Evolutionary conservation across 2,888 invertebrate genomes (phyloP).

Genomic region (Rhopalosiphum nymphaeae): DNA sequence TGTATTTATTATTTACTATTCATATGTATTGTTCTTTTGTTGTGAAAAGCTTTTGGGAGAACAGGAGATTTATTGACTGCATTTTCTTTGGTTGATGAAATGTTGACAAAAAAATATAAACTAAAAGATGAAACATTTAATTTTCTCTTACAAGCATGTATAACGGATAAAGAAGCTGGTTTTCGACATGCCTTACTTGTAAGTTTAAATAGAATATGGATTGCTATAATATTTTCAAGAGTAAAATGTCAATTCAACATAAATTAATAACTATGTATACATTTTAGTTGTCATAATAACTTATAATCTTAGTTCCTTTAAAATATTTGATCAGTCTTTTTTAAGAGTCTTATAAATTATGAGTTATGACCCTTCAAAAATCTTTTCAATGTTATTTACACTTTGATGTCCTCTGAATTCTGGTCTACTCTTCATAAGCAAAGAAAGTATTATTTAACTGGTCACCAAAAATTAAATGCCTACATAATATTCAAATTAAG

Average conservation of each 20-base stretch:
- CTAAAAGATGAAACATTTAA: slow-evolving; percentile 80
- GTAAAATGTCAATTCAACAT: not conserved
- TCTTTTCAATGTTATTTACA: not conserved
- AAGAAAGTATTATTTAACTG: not conserved
- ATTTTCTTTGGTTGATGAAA: slow-evolving; percentile 87
- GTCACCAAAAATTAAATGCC: not conserved
- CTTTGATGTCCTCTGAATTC: not conserved
- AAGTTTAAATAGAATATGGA: slow-evolving; percentile 57
- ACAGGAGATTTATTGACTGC: slow-evolving; percentile 84
- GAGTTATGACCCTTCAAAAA: not conserved
- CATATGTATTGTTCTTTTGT: slow-evolving; percentile 28
- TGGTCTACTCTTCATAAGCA: not conserved
- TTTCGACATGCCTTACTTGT: slow-evolving; percentile 83
- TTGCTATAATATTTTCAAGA: not conserved
- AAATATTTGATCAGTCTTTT: not conserved
- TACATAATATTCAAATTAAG: too few relatives aligned
- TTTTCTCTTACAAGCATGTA: slow-evolving; percentile 87
- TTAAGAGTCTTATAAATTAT: not conserved
- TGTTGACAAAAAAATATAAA: slow-evolving; percentile 77
- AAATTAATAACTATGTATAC: not conserved
- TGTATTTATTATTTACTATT: not conserved
- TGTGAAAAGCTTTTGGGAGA: slow-evolving; percentile 80
- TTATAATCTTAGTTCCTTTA: not conserved
- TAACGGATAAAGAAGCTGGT: slow-evolving; percentile 83
- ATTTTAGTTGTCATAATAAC: not conserved